phyloP scores from a whole-genome alignment of 2,888 invertebrate species.

The Rutpela maculata region DNA sequence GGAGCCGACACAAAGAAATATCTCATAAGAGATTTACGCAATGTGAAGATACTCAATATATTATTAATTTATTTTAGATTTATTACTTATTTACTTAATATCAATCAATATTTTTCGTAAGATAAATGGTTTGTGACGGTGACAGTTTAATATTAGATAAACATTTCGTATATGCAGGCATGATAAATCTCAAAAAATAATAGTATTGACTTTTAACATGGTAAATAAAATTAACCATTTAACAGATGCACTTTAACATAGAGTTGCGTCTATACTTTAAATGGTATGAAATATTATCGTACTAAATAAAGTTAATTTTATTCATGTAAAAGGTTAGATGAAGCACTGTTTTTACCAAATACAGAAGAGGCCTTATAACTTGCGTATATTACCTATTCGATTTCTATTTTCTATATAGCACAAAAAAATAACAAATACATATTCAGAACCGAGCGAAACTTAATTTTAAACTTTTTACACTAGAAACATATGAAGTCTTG shows the following conservation, averaged over 20 bases:
- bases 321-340: too few species aligned
- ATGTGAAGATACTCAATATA: neutral
- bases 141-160: constrained; percentile 35
- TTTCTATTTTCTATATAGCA: too few species aligned
- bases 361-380: too few species aligned
- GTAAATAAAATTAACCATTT: neutral
- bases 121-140: constrained; percentile 27
- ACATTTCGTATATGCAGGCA: neutral
- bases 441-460: too few species aligned
- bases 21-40: neutral
- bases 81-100: constrained; percentile 11
- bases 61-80: constrained; percentile 10
- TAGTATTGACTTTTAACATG: neutral
- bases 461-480: too few species aligned
- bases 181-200: neutral
- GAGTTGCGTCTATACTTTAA: too few species aligned
- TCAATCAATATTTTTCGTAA: constrained; percentile 11
- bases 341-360: too few species aligned
- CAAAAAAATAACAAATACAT: too few species aligned
- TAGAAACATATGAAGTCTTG: too few species aligned
- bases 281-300: too few species aligned
- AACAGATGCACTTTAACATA: neutral
- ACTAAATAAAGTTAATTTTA: too few species aligned
- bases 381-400: too few species aligned
- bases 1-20: neutral